Percentiles rank a stretch among this genome's conserved stretches.
These are phyloP conservation scores for Dipodomys stephensi DNA, from an alignment of 2,113 vertebrate genomes.

Conservation along the genomic window DNA sequence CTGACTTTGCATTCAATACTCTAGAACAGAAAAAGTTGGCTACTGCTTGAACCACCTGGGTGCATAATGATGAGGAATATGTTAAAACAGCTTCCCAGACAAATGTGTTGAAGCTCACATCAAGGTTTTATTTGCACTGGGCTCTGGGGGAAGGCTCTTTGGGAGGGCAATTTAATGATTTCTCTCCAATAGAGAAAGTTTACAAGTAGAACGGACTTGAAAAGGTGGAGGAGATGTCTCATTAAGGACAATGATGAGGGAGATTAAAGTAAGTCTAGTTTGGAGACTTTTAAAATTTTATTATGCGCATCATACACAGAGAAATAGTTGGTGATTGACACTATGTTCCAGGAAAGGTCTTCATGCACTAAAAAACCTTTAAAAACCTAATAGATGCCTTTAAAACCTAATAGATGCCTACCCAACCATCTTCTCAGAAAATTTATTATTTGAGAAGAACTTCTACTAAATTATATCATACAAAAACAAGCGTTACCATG, in stretches of 20 bases:
- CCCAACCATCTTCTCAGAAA: neutral
- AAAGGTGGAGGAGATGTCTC: neutral
- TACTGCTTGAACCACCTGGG: neutral
- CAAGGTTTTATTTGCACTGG: conserved; percentile 34
- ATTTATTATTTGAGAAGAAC: neutral
- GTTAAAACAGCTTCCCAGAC: conserved; percentile 35
- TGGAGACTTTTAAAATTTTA: neutral
- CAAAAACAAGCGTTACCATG: neutral
- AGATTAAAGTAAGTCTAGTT: neutral
- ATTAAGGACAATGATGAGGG: neutral
- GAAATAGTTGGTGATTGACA: neutral
- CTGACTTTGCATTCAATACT: conserved; percentile 24
- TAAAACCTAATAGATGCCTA: neutral
- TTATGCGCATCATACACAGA: neutral
- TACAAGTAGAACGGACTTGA: neutral
- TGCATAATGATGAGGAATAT: neutral
- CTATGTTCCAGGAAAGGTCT: neutral
- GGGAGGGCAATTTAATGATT: neutral
- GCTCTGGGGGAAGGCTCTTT: neutral
- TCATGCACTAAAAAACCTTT: neutral
- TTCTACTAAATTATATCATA: neutral
- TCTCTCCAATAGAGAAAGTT: neutral
- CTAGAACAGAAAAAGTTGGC: neutral
- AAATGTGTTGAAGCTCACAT: conserved; percentile 15
- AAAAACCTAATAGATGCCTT: neutral